These are phyloP conservation scores for Brenthis daphne DNA, from an alignment of 2,888 invertebrate genomes.

Conservation along the genomic window DNA sequence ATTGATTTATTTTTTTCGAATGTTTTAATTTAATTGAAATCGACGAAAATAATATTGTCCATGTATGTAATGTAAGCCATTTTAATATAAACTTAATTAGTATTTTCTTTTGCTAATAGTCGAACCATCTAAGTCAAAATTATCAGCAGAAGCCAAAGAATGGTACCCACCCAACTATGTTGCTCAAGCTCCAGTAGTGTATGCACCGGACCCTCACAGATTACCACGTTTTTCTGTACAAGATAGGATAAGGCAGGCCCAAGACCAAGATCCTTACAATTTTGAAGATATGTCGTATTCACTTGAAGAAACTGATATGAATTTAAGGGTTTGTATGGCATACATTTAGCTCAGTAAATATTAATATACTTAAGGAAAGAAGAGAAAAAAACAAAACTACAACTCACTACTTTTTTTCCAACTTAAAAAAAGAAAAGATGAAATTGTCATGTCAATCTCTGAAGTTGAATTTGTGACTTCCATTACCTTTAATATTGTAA, in stretches of 20 bases:
- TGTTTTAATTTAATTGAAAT: neutral
- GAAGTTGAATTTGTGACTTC: no score
- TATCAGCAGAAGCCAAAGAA: constrained; percentile 83
- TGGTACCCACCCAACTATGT: constrained; percentile 82
- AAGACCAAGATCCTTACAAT: constrained; percentile 70
- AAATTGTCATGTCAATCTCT: no score
- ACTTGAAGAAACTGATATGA: constrained; percentile 69
- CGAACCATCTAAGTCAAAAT: constrained; percentile 68
- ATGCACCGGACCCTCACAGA: constrained; percentile 62
- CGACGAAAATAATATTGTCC: neutral
- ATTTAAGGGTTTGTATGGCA: constrained; percentile 57
- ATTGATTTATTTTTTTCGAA: neutral
- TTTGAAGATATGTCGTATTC: constrained; percentile 72
- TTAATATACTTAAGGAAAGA: neutral
- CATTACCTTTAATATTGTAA: no score
- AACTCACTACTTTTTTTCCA: no score
- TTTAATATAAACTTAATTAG: neutral
- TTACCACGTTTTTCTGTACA: constrained; percentile 71
- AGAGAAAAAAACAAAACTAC: no score
- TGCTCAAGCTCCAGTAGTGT: constrained; percentile 58
- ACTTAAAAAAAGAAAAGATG: no score
- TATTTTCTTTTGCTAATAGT: constrained; percentile 42
- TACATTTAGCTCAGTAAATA: neutral
- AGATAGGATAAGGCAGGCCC: constrained; percentile 74
- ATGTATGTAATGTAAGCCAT: neutral